Conservation (phyloP, 2,113 vertebrate species). For the Cavia porcellus region DNA sequence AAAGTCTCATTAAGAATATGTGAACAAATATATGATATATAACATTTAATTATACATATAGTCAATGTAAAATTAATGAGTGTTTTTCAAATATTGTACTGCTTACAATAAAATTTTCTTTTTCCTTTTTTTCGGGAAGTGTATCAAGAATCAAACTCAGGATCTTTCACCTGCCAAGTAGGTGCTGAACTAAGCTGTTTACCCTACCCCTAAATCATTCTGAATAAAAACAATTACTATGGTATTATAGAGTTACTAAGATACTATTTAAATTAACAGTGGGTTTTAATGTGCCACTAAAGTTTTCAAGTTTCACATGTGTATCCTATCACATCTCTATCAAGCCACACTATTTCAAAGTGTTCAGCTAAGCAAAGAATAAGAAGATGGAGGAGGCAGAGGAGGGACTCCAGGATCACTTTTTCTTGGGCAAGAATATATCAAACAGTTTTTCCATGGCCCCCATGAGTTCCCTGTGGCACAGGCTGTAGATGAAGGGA, state of each 20-base stretch:
- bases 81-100: neutral
- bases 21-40: neutral
- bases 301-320: neutral
- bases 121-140: neutral
- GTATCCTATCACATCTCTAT: neutral
- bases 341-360: neutral
- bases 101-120: neutral
- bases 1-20: neutral
- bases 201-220: no score
- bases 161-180: no score
- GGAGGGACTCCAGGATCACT: neutral
- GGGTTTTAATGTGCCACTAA: neutral
- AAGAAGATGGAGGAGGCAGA: accelerated
- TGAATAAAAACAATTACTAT: neutral
- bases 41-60: neutral
- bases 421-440: neutral
- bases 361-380: neutral
- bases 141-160: no score
- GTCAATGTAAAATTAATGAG: neutral
- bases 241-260: neutral
- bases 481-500: constrained; percentile 31
- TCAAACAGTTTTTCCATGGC: constrained; percentile 1
- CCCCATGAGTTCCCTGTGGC: neutral
- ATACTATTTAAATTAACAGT: neutral
- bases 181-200: no score